Evolutionary conservation across 2,113 vertebrate genomes (phyloP), one percentile per base, ranked within the genome.

Genomic region (Ceratotherium simum): DNA sequence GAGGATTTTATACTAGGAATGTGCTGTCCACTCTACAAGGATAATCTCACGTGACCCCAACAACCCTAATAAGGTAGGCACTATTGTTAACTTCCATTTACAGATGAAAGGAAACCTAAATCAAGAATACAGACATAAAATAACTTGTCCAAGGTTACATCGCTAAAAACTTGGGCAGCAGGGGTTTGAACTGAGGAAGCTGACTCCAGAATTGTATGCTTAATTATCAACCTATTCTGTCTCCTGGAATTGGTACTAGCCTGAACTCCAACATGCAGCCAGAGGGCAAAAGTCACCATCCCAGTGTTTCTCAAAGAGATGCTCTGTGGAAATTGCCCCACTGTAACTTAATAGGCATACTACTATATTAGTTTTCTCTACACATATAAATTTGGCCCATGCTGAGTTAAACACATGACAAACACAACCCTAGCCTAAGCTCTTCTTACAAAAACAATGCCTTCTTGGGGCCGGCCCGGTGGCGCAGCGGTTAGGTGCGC

Each of bases 91-190:
- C 20, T 62, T 81, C 11, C 3, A 48, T 20, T 58, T 65, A 85
- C 7, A 81, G 33, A 65, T 42, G 25, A 91, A 75, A 93, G 31
- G 29, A 95, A 95, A 78, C 31, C 46, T 60, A 91, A 92, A 67
- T 25, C 46, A 81, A 80, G 58, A 95, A 90, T 5, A 78, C 36
- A 92, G 39, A 73, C 27, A 60, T 21, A 58, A 21, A 84, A n/a
- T 51, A 29, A 79, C 33, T 54, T 87, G 42, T 12, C 46, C 20
- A 58, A 89, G 65, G 8, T 13, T 36, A 65, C 14, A 65, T 0
- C 72, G 65, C 60, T 86, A 87, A 62, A 78, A 51, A 29, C 69
- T 14, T 11, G 29, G n/a, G 18, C 95, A 85, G 48, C 14, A 73
- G 20, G 54, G 25, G 21, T 90, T 9, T 84, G 72, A 91, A 84